A percentile compares a stretch with the other conserved stretches of the same genome.
phyloP scores from a whole-genome alignment of 1,140 invertebrate species.

The Caenorhabditis tropicalis region DNA sequence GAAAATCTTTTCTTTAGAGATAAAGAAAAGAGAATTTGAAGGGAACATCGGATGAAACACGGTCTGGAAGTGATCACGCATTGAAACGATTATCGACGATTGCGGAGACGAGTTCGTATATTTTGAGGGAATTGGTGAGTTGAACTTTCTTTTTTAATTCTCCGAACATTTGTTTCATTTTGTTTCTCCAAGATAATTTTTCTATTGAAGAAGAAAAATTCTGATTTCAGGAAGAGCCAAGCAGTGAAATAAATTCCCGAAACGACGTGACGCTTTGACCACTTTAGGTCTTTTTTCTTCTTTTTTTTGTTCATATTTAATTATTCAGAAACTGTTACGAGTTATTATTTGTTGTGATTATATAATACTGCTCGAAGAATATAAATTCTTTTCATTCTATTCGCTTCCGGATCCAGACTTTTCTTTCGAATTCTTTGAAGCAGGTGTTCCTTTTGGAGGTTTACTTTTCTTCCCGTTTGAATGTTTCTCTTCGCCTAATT shows the following conservation, averaged over 20 bases:
- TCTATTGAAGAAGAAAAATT: too few species aligned
- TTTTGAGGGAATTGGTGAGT: slow-evolving; percentile 60
- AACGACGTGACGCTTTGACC: slow-evolving; percentile 63
- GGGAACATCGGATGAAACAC: neutral
- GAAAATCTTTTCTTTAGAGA: neutral
- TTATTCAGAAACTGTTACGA: slow-evolving; percentile 7
- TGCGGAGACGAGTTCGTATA: slow-evolving; percentile 63
- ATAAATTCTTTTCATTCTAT: neutral
- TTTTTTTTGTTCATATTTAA: neutral
- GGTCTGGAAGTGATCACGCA: slow-evolving; percentile 15
- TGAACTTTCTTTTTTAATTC: too few species aligned
- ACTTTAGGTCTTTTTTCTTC: neutral
- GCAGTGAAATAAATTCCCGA: slow-evolving; percentile 65
- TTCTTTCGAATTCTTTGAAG: neutral
- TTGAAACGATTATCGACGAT: slow-evolving; percentile 66
- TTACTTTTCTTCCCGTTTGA: neutral
- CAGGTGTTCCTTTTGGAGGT: neutral
- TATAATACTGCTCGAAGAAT: neutral
- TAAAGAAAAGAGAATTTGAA: neutral
- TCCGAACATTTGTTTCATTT: too few species aligned
- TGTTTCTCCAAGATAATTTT: too few species aligned
- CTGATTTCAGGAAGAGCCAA: slow-evolving; percentile 65
- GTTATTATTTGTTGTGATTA: neutral
- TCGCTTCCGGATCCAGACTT: neutral
- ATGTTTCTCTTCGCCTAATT: neutral